Evolutionary conservation across 2,888 invertebrate genomes (phyloP).

Genomic region (Thymelicus lineola): DNA sequence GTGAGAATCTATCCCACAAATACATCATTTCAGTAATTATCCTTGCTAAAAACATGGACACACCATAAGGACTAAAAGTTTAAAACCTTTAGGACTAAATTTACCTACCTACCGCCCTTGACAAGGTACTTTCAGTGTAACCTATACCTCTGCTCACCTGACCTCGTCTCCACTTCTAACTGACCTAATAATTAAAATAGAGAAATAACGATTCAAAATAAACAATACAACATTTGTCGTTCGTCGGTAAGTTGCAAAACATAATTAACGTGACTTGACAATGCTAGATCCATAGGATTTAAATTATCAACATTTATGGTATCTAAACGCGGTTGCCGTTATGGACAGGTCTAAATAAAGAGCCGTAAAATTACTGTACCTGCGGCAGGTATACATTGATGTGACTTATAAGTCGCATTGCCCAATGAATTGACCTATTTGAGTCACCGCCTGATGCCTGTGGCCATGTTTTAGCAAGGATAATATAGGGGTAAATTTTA

Average conservation of each 20-base stretch:
- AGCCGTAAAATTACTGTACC: slow-evolving; percentile 19
- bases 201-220: background rate
- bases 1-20: too few relatives aligned
- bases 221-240: slow-evolving; percentile 10
- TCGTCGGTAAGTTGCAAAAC: slow-evolving; percentile 13
- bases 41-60: too few relatives aligned
- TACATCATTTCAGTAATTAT: too few relatives aligned
- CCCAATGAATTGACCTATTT: slow-evolving; percentile 39
- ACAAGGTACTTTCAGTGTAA: too few relatives aligned
- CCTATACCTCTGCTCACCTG: too few relatives aligned
- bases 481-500: background rate
- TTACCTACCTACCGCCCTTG: too few relatives aligned
- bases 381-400: slow-evolving; percentile 18
- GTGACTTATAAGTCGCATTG: slow-evolving; percentile 33
- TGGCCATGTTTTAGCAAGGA: slow-evolving; percentile 19
- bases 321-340: slow-evolving; percentile 11
- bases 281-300: slow-evolving; percentile 14
- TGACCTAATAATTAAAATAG: too few relatives aligned
- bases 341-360: slow-evolving; percentile 36
- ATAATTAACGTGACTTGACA: slow-evolving; percentile 17
- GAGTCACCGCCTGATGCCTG: slow-evolving; percentile 34
- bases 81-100: too few relatives aligned
- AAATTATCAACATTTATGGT: slow-evolving; percentile 21
- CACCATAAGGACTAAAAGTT: too few relatives aligned
- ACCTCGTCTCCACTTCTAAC: too few relatives aligned